Evolutionary conservation across 1,140 invertebrate species (phyloP).

Genomic region (Tetramorium parvispinum): DNA sequence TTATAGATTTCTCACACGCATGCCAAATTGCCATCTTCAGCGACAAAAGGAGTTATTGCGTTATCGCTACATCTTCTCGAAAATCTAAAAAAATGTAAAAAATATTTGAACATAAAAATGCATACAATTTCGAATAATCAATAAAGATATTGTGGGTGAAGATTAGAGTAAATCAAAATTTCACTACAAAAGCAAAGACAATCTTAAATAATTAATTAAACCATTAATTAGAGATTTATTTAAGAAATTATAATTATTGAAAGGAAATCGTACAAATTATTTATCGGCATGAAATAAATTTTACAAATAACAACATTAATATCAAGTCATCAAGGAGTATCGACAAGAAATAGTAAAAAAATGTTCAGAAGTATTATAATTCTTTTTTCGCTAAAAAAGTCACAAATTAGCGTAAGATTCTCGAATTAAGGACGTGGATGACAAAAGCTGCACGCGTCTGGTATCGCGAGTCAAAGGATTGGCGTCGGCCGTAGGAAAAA

Average conservation of each 20-base stretch:
- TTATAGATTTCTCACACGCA: conserved; percentile 68
- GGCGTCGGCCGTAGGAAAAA: conserved; percentile 9
- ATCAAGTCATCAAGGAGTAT: not conserved
- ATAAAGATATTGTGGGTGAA: not conserved
- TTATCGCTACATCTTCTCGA: not conserved
- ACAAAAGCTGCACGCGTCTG: conserved; percentile 7
- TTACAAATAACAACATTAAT: not conserved
- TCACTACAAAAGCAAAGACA: not conserved
- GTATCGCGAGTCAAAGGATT: not conserved
- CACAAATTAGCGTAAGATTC: not conserved
- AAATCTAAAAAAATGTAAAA: not conserved
- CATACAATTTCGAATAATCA: not conserved
- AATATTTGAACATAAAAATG: not conserved
- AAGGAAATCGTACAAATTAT: not conserved
- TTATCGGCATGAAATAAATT: not conserved
- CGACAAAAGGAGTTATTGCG: not conserved
- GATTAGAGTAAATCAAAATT: not conserved
- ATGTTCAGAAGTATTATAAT: not conserved
- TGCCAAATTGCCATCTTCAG: conserved; percentile 50
- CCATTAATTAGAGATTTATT: not conserved
- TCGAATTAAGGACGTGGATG: not conserved
- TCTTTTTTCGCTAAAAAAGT: not conserved
- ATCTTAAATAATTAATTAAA: too few relatives aligned
- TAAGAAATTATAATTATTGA: not conserved
- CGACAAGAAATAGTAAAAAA: not conserved